Percentiles rank a stretch among this genome's conserved stretches.
Conservation (phyloP, 2,888 invertebrate species). For the Alcis repandata region DNA sequence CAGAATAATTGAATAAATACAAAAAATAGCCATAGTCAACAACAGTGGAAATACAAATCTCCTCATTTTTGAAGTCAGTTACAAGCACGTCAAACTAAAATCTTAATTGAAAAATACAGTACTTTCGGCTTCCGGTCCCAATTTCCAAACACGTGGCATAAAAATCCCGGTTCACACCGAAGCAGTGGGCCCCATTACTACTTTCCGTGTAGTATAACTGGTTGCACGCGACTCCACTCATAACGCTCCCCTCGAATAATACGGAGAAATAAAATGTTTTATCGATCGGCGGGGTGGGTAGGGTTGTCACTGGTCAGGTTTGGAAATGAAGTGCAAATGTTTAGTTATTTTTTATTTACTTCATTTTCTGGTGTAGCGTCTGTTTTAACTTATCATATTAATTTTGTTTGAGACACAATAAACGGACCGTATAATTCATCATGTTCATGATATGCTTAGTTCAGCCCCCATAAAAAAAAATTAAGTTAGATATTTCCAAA, state of each 20-base stretch:
- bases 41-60: too few relatives aligned
- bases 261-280: conserved; percentile 72
- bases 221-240: conserved; percentile 78
- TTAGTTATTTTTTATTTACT: too few relatives aligned
- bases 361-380: too few relatives aligned
- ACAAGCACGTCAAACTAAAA: background rate
- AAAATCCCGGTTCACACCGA: conserved; percentile 33
- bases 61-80: background rate
- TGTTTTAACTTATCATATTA: too few relatives aligned
- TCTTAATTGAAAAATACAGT: conserved; percentile 11
- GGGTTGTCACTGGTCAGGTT: conserved; percentile 45
- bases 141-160: conserved; percentile 25
- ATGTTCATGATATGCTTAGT: too few relatives aligned
- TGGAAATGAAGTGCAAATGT: background rate
- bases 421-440: too few relatives aligned
- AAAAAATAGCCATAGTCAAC: too few relatives aligned
- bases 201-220: conserved; percentile 58
- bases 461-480: too few relatives aligned
- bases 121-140: conserved; percentile 8
- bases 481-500: too few relatives aligned
- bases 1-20: too few relatives aligned
- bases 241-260: conserved; percentile 70
- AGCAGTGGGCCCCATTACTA: conserved; percentile 34
- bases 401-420: too few relatives aligned
- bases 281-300: conserved; percentile 63